Evolutionary conservation across 2,797 vertebrate species (phyloP).

Genomic region (Silurus lanzhouensis): DNA sequence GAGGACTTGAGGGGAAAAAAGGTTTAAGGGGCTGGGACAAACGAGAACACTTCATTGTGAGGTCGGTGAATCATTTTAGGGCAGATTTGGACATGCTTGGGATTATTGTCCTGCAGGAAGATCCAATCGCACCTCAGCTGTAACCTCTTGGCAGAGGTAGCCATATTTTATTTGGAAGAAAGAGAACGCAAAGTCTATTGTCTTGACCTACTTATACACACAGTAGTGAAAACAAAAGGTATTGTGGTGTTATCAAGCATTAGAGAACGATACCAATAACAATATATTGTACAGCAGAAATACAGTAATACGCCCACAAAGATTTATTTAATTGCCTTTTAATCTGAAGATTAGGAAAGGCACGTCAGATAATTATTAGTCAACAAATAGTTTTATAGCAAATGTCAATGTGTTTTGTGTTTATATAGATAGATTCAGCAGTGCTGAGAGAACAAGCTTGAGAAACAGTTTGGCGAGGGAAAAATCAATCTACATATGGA

Average conservation of each 20-base stretch:
- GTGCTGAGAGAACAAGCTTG: not conserved
- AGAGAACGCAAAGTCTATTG: too few species aligned
- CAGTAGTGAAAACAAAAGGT: too few species aligned
- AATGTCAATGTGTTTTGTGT: not conserved
- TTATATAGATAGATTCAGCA: too few species aligned
- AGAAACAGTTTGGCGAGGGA: not conserved
- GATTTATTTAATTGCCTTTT: too few species aligned
- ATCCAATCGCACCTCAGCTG: not conserved
- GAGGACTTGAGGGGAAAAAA: not conserved
- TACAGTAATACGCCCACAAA: too few species aligned
- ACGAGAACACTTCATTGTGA: not conserved
- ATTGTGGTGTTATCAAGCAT: too few species aligned
- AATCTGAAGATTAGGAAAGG: not conserved
- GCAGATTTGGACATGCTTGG: not conserved
- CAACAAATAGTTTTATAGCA: not conserved
- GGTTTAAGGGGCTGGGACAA: not conserved
- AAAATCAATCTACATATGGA: not conserved
- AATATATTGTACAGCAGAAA: too few species aligned
- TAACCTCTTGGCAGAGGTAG: not conserved
- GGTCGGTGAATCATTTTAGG: not conserved
- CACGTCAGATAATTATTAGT: not conserved
- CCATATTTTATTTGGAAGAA: not conserved
- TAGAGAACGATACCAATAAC: too few species aligned
- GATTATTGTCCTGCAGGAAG: not conserved
- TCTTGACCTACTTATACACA: not conserved